These are phyloP conservation scores for Nicator chloris DNA, from an alignment of 2,113 vertebrate species.

Conservation along the genomic window DNA sequence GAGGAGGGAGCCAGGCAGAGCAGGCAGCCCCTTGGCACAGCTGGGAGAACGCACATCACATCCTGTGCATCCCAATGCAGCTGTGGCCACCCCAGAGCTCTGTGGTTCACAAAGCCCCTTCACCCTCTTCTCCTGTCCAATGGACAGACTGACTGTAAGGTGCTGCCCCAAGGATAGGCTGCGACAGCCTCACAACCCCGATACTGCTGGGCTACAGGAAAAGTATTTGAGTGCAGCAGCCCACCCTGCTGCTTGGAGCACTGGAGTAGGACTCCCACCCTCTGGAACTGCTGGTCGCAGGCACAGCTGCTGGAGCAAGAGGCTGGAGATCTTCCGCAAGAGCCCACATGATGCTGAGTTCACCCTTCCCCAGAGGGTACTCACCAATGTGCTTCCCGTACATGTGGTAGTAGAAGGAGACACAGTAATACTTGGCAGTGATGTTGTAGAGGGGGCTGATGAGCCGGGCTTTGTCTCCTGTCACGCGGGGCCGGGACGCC, in stretches of 20 bases:
- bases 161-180: not conserved
- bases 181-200: not conserved
- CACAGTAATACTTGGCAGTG: conserved; percentile 84
- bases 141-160: not conserved
- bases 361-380: not conserved
- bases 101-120: not conserved
- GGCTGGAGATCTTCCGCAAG: not conserved
- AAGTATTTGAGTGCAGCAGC: not conserved
- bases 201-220: too few relatives aligned
- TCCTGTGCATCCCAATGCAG: not conserved
- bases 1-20: not conserved
- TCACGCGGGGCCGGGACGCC: conserved; percentile 84
- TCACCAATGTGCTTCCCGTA: conserved; percentile 97
- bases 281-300: rapidly evolving
- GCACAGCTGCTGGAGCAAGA: not conserved
- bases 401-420: conserved; percentile 99
- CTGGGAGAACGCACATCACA: not conserved
- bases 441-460: conserved; percentile 94
- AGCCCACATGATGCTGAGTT: not conserved
- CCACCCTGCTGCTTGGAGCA: not conserved
- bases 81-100: not conserved
- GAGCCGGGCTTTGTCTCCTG: conserved; percentile 89
- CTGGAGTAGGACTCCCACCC: not conserved
- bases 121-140: not conserved
- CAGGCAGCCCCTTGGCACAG: not conserved